Evolutionary conservation across 2,797 vertebrate species (phyloP), one percentile per base, ranked within the genome.

Genomic region (Hypotaenidia philippensis): DNA sequence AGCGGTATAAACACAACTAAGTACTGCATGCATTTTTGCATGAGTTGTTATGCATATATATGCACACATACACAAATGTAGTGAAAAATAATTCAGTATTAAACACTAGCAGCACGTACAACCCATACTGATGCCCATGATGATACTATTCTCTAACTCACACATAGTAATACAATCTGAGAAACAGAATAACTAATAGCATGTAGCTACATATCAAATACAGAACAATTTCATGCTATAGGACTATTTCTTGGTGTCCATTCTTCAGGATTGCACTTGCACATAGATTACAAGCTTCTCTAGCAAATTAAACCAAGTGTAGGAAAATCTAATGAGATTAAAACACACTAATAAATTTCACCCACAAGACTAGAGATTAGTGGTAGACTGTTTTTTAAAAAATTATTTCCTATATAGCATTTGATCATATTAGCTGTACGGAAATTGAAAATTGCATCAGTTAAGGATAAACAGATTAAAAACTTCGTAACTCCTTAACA

Each of bases 271-370:
- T 11, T 21, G 41, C 20, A 76, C 3, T 21, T 55, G 59, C 27
- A 78, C 55, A 83, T 56, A 90, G 53, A 89, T 34, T 68, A 60
- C 21, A 93, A 60, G 13, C 11, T 49, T 66, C 79, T 70, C 86
- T 64, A 90, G 29, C 29, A 70, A 95, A 91, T 44, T 61, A 93
- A 94, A 90, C 26, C 19, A 91, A 69, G 50, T 69, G 71, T 3
- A 92, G 44, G 47, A 94, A 94, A 93, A 87, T 52, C 41, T 78
- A 93, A 57, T 32, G 15, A 68, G 32, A 91, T 82, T 91, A 92
- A 96, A 95, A 93, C 53, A 49, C 22, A 80, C 10, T 74, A 92
- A 95, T 34, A 75, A 79, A 90, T 96, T 88, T 86, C 85, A 85
- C 36, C 68, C 92, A 57, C 44, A 92, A 86, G 45, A 49, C 40